These are phyloP conservation scores for Platyrinchus mystaceus DNA, from an alignment of 2,797 vertebrate species.

Conservation along the genomic window DNA sequence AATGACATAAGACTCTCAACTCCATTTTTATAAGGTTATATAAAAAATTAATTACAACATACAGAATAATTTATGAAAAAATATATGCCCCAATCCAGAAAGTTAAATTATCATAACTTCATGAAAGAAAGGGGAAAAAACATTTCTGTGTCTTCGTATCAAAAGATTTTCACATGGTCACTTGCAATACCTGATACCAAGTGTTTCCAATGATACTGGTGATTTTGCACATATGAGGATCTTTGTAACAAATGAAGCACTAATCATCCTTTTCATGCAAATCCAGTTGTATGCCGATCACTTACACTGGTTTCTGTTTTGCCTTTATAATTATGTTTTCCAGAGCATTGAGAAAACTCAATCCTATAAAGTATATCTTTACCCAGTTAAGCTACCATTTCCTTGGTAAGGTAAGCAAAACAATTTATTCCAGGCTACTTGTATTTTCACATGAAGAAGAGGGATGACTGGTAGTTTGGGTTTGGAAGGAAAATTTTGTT, in stretches of 20 bases:
- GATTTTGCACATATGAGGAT: background rate
- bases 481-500: background rate
- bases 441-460: background rate
- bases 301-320: background rate
- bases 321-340: background rate
- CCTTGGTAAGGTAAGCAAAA: background rate
- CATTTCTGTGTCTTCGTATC: background rate
- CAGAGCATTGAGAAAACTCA: background rate
- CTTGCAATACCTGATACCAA: background rate
- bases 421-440: background rate
- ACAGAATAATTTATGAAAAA: background rate
- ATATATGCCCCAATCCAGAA: background rate
- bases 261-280: background rate
- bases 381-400: background rate
- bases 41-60: background rate
- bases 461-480: background rate
- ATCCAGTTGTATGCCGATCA: background rate
- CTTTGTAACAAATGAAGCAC: background rate
- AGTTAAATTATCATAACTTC: background rate
- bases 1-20: background rate
- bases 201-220: background rate
- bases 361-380: background rate
- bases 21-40: background rate
- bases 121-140: background rate
- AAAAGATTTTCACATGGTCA: background rate